Percentiles rank a stretch among this genome's conserved stretches.
Evolutionary conservation across 2,888 invertebrate species (phyloP).

Genomic region (Tiliacea aurago): DNA sequence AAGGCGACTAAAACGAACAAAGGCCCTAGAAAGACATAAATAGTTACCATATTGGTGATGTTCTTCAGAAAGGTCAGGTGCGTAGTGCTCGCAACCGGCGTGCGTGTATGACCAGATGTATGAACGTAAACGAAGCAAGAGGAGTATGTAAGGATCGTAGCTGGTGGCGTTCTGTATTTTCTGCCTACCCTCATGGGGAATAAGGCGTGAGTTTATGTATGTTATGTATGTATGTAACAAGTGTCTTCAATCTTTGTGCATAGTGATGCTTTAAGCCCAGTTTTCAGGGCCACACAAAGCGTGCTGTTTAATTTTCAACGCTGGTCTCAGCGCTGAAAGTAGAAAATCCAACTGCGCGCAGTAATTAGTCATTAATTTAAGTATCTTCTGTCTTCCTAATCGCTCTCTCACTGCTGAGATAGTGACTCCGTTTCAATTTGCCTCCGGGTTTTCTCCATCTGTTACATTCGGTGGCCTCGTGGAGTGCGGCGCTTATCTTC

Average conservation of each 20-base stretch:
- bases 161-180: background rate
- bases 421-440: too few relatives aligned
- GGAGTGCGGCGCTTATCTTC: too few relatives aligned
- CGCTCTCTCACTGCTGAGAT: too few relatives aligned
- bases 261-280: background rate
- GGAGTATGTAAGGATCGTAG: background rate
- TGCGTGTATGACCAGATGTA: background rate
- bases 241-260: background rate
- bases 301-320: background rate
- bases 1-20: background rate
- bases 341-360: background rate
- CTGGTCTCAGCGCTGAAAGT: background rate
- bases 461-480: too few relatives aligned
- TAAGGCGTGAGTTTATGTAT: background rate
- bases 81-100: background rate
- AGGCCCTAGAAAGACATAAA: background rate
- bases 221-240: background rate
- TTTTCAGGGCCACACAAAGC: background rate
- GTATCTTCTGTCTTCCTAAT: too few relatives aligned
- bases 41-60: background rate
- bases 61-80: background rate
- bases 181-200: background rate
- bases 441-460: too few relatives aligned
- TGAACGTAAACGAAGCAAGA: background rate
- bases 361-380: too few relatives aligned